These are phyloP conservation scores for Blera fallax DNA, from an alignment of 2,888 invertebrate species.

Conservation along the genomic window DNA sequence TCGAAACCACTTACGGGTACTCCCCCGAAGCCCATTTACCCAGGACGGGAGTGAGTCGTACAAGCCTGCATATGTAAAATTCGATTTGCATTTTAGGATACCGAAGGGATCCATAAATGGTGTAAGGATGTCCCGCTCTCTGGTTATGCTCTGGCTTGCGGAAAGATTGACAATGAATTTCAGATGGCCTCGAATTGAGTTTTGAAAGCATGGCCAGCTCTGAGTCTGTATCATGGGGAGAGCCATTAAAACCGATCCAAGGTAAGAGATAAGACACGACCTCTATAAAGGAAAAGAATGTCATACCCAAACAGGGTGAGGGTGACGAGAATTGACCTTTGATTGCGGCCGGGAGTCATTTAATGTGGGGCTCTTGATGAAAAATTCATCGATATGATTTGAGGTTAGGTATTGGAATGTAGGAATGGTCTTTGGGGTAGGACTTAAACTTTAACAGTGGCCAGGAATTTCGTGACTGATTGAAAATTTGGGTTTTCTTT, in stretches of 20 bases:
- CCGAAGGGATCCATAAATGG: constrained; percentile 62
- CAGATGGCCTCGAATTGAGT: constrained; percentile 58
- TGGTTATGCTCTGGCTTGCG: background rate
- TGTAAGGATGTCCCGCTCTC: constrained; percentile 33
- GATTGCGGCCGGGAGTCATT: constrained; percentile 50
- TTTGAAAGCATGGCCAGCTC: constrained; percentile 6
- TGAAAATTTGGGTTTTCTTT: constrained; percentile 12
- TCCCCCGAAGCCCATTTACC: constrained; percentile 52
- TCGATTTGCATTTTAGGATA: constrained; percentile 69
- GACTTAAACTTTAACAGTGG: background rate
- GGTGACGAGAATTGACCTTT: constrained; percentile 48
- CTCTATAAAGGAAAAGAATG: constrained; percentile 6
- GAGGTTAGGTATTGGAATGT: background rate
- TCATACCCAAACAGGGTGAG: constrained; percentile 21
- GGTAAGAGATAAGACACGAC: constrained; percentile 18
- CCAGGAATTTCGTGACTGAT: constrained; percentile 19
- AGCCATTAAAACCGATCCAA: constrained; percentile 39
- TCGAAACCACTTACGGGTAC: constrained; percentile 40
- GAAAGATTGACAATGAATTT: constrained; percentile 69
- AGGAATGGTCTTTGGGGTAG: background rate
- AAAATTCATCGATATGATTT: constrained; percentile 58
- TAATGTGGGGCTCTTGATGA: constrained; percentile 41
- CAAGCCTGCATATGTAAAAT: constrained; percentile 58
- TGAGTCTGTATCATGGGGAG: constrained; percentile 2
- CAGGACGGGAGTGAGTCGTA: background rate